A percentile compares a stretch with the other conserved stretches of the same genome.
phyloP scores from a whole-genome alignment of 2,113 vertebrate genomes.

The Mus spicilegus region DNA sequence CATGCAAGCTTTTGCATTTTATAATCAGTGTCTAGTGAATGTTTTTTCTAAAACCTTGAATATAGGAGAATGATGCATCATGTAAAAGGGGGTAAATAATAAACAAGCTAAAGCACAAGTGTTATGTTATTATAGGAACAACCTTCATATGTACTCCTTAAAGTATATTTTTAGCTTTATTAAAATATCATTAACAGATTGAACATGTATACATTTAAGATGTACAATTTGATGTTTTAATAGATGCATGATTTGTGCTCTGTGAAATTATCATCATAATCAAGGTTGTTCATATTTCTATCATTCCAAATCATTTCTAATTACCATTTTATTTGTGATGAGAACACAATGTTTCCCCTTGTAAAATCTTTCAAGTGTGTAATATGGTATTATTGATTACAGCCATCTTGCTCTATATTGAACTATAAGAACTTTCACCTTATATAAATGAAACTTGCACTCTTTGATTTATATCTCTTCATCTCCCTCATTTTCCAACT shows the following conservation, averaged over 20 bases:
- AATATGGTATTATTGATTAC: background rate
- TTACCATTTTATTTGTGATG: background rate
- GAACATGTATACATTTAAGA: background rate
- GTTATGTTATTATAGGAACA: background rate
- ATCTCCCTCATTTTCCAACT: background rate
- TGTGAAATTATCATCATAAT: background rate
- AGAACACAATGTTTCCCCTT: background rate
- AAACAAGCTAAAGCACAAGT: background rate
- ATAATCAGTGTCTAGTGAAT: background rate
- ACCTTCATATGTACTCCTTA: background rate
- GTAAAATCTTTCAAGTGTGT: background rate
- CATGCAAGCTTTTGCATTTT: constrained; percentile 25
- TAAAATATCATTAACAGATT: background rate
- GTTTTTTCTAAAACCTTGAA: background rate
- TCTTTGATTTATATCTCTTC: background rate
- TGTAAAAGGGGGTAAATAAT: background rate
- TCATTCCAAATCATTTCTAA: background rate
- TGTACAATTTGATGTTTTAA: background rate
- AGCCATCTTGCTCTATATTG: background rate
- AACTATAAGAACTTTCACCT: background rate
- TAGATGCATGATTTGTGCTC: background rate
- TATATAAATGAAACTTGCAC: background rate
- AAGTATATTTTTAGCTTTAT: background rate
- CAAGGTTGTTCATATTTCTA: background rate
- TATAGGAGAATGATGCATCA: background rate